Evolutionary conservation across 92 coral and sea anemone genomes (phyloP).

Genomic region (Anthopleura xanthogrammica): DNA sequence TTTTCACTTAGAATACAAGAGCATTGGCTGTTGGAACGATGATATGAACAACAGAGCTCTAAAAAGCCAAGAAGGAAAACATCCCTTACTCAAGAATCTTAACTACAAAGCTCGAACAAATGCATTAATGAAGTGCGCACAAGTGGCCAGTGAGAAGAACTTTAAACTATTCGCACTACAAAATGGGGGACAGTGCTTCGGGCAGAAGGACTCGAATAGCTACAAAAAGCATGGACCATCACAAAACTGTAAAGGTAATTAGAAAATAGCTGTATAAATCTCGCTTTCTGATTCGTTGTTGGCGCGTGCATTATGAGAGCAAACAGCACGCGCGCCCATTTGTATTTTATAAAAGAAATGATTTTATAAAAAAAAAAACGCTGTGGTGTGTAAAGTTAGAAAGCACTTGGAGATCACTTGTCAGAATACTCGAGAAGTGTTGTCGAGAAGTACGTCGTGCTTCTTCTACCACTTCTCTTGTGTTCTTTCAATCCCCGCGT

Average conservation of each 20-base stretch:
- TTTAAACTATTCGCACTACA: constrained; percentile 82
- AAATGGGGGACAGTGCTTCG: constrained; percentile 96
- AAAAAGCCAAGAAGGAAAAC: constrained; percentile 72
- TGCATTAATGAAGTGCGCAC: constrained; percentile 95
- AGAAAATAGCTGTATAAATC: neutral
- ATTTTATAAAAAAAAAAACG: too few relatives aligned
- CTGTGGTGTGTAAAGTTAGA: too few relatives aligned
- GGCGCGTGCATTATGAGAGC: too few relatives aligned
- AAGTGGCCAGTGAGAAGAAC: constrained; percentile 72
- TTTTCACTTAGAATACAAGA: constrained; percentile 68
- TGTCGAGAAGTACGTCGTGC: too few relatives aligned
- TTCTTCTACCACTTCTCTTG: too few relatives aligned
- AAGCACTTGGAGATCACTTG: too few relatives aligned
- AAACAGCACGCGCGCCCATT: too few relatives aligned
- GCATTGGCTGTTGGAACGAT: constrained; percentile 97
- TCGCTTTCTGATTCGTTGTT: too few relatives aligned
- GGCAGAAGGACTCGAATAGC: constrained; percentile 62
- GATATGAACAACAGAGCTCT: constrained; percentile 56
- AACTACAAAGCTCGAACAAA: constrained; percentile 82
- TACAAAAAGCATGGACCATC: constrained; percentile 77
- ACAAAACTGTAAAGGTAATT: constrained; percentile 69
- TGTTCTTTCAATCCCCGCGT: too few relatives aligned
- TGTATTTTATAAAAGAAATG: too few relatives aligned
- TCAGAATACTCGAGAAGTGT: too few relatives aligned
- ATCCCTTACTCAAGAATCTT: constrained; percentile 69